These are phyloP conservation scores for Cygnus buccinator DNA, from an alignment of 2,113 vertebrate genomes.

Conservation along the genomic window DNA sequence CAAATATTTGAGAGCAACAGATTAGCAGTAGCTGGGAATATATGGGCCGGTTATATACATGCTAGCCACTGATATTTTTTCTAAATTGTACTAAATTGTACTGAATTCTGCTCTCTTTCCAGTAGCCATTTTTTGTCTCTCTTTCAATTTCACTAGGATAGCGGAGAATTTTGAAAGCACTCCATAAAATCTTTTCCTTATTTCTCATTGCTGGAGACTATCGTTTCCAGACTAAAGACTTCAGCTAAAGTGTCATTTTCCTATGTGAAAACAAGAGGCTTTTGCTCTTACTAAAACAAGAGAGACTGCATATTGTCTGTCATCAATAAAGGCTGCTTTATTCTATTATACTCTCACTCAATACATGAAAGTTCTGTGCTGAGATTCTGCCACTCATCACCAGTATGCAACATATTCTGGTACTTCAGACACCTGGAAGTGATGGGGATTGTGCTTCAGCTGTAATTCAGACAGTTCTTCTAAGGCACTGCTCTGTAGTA, in stretches of 20 bases:
- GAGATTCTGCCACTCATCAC: neutral
- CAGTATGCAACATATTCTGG: neutral
- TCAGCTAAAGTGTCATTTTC: constrained; percentile 9
- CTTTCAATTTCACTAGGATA: neutral
- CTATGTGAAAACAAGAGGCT: neutral
- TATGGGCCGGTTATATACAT: neutral
- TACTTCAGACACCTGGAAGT: neutral
- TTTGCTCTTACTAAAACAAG: neutral
- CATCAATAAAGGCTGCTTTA: neutral
- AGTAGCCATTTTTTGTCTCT: neutral
- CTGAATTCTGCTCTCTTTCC: neutral
- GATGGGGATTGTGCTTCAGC: neutral
- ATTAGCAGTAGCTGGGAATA: neutral
- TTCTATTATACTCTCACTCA: neutral
- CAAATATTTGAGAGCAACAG: neutral
- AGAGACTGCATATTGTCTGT: neutral
- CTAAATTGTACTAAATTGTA: neutral
- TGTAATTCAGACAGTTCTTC: constrained; percentile 1
- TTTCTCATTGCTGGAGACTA: neutral
- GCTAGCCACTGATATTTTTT: neutral
- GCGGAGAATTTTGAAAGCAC: neutral
- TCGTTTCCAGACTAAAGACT: neutral
- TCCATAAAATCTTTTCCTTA: neutral
- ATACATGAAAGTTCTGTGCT: neutral
- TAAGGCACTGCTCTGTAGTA: neutral